These are phyloP conservation scores for Leptothorax acervorum DNA, from an alignment of 2,888 invertebrate genomes.

Conservation along the genomic window DNA sequence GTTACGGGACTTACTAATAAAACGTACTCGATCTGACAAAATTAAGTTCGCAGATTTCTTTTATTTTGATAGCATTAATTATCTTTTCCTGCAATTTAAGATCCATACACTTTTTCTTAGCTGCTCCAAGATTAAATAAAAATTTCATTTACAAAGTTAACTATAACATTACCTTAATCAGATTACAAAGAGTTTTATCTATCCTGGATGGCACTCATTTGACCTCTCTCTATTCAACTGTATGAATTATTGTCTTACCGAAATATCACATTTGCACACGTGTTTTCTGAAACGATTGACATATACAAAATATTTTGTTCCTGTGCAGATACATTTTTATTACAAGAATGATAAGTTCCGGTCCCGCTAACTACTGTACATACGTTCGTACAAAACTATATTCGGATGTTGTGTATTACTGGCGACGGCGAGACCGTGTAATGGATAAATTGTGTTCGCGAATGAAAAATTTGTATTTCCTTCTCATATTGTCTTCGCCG, in stretches of 20 bases:
- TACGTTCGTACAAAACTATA: conserved; percentile 4
- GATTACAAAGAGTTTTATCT: not conserved
- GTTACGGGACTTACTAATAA: not conserved
- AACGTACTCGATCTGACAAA: not conserved
- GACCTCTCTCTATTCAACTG: not conserved
- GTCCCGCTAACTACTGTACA: not conserved
- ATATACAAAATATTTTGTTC: not conserved
- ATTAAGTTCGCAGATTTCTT: not conserved
- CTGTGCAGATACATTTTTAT: not conserved
- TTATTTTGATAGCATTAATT: not conserved
- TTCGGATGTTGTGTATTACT: not conserved
- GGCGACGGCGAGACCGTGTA: not conserved
- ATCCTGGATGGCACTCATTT: not conserved
- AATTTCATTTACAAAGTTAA: not conserved
- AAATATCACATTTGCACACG: not conserved
- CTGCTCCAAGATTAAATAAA: not conserved
- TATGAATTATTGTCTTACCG: not conserved
- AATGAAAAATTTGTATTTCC: not conserved
- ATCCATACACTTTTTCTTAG: not conserved
- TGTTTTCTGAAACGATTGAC: not conserved
- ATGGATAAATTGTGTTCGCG: not conserved
- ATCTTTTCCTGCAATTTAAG: not conserved
- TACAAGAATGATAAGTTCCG: not conserved
- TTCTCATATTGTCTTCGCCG: not conserved
- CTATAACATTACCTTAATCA: not conserved